Evolutionary conservation across 2,797 vertebrate species (phyloP).

Genomic region (Acridotheres tristis): DNA sequence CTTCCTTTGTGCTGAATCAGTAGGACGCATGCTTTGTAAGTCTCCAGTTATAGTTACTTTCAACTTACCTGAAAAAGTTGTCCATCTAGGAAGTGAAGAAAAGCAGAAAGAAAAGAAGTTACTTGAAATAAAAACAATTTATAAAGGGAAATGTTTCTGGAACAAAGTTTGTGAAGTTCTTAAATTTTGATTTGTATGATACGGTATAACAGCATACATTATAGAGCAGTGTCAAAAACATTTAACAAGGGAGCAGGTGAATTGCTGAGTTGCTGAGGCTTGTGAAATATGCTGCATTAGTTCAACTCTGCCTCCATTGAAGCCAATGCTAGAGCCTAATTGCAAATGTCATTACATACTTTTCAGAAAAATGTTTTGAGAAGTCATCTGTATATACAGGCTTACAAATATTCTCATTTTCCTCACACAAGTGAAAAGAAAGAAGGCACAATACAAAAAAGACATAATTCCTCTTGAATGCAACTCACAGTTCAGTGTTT

Average conservation of each 20-base stretch:
- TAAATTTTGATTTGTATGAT: background rate
- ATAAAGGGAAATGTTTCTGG: background rate
- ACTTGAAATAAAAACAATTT: background rate
- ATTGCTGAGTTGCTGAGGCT: background rate
- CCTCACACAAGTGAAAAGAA: background rate
- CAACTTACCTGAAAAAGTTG: background rate
- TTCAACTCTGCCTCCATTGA: background rate
- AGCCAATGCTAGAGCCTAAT: background rate
- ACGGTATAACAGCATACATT: background rate
- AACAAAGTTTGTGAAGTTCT: background rate
- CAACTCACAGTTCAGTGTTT: background rate
- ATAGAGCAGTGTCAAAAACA: background rate
- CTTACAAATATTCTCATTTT: background rate
- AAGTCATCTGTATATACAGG: background rate
- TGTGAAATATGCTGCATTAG: background rate
- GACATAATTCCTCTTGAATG: background rate
- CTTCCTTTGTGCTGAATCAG: background rate
- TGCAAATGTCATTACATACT: background rate
- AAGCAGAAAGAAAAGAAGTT: background rate
- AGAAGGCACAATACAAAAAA: background rate
- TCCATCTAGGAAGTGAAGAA: background rate
- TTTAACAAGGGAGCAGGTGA: background rate
- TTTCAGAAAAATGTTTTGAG: background rate
- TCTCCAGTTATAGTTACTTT: background rate
- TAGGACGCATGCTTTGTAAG: background rate